Base-by-base conservation (phyloP, 1,140 invertebrate genomes). In the Bombyx mandarina region DNA sequence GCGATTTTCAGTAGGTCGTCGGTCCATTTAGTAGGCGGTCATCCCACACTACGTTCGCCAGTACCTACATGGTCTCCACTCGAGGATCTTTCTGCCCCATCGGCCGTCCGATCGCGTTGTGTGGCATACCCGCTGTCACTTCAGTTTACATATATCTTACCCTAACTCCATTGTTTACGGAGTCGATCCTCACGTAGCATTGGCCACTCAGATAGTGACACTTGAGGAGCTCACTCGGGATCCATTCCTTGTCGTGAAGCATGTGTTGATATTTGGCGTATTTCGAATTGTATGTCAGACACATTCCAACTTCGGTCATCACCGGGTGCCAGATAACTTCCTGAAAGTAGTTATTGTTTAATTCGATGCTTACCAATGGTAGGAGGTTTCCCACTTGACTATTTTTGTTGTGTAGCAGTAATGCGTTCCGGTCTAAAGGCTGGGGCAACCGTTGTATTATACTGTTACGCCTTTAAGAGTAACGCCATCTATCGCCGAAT, bases 261-360 rank as follows among this genome's bases (percentile, higher is more conserved):
- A 74, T 61, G 47, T 72, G 64, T 57, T 83, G 76, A 58, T 70
- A 86, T 61, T 80, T 68, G 0, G 87, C 82, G 62, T 87, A 88
- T 12, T 76, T 70, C 0, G 89, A 89, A 66, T 90, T 90, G 54
- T 89, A 84, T 0, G 89, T 86, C 60, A 84, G 80, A 64, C 90
- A 91, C 35, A 90, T 76, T 5, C 90, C 89, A 60, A 90, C 76
- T 66, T 91, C 90, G 0, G 89, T 89, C 77, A 90, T 86, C 7
- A 90, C 87, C 8, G 84, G 72, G 8, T 79, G 67, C 89, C 89
- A 90, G 46, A 74, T 63, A 3, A 84, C 73, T 71, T 82, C 56
- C 48, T 9, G 48, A 7, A 18, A 50, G 1, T 5, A 1, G 26
- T 35, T 35, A 2, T 5, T 35, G 4, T 35, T 35, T 35, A 35